Base-by-base conservation (phyloP, 64 coral and sea anemone species). In the Pocillopora damicornis region DNA sequence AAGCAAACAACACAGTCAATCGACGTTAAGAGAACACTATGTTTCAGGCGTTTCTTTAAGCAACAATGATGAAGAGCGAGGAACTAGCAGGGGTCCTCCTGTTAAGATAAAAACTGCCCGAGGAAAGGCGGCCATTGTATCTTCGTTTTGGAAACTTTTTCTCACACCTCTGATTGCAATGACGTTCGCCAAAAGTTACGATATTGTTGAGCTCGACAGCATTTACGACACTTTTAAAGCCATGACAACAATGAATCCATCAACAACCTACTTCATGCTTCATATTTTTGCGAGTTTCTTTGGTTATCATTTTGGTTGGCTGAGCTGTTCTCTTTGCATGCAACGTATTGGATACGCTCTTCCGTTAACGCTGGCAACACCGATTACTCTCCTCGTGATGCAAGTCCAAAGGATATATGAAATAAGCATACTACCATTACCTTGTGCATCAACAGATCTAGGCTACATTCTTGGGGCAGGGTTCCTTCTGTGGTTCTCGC, bases 261-360 rank as follows among this genome's bases (percentile, higher is more conserved):
- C 83, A 15, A 74, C 79, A 36, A 16, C 25, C 16, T 87, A 78
- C 13, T 91, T 91, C 56, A 14, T 87, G 1, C 16, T 66, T 23
- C 90, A 91, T 16, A 60, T 91, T 30, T 79, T 87, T 73, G 64
- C 75, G 11, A 91, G 82, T 0, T 87, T 91, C 58, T 37, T 87
- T 73, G 90, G 90, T 11, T 91, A 91, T 35, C 83, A 91, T 64
- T 60, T 91, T 45, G 90, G 82, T 73, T 91, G 90, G 90, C 76
- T 91, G 9, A 75, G 82, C 51, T 91, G 90, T 16, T 86, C 90
- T 18, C 84, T 91, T 56, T 91, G 80, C 75, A 59, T 81, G 15
- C 90, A 91, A 63, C 35, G 57, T 9, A 65, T 81, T 42, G 90
- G 30, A 14, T 91, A 79, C 59, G 90, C 90, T 60, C 75, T 91